Percentiles rank a stretch among this genome's conserved stretches.
Conservation (phyloP, 2,113 vertebrate genomes). For the Gasterosteus aculeatus region DNA sequence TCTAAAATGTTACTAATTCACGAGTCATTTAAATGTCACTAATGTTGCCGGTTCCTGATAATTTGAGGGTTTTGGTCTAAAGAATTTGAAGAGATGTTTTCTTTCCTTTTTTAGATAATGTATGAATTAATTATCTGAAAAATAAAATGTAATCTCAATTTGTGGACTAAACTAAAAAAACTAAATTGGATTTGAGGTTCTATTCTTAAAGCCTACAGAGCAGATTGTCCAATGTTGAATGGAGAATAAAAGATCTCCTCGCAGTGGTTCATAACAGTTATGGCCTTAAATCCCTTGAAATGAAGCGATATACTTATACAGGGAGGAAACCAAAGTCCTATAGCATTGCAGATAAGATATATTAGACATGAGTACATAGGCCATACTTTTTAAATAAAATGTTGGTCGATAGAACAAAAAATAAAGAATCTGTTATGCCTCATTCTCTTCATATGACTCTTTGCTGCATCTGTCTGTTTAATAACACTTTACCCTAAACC, state of each 20-base stretch:
- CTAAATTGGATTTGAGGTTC: no score
- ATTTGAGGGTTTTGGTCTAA: background rate
- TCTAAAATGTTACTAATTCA: background rate
- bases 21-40: background rate
- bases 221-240: background rate
- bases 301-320: background rate
- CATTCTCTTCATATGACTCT: background rate
- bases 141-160: background rate
- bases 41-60: background rate
- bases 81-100: background rate
- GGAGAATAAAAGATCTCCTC: background rate
- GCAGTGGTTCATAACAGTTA: background rate
- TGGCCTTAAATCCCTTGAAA: background rate
- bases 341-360: background rate
- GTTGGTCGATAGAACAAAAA: background rate
- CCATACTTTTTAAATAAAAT: background rate
- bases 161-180: no score
- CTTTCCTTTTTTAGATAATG: background rate
- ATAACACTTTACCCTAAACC: background rate
- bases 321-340: background rate
- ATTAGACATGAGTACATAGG: background rate
- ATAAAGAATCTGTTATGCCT: background rate
- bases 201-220: no score
- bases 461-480: background rate
- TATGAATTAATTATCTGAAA: background rate